Base-by-base conservation (phyloP, 2,797 vertebrate species). In the Tolypeutes matacus region DNA sequence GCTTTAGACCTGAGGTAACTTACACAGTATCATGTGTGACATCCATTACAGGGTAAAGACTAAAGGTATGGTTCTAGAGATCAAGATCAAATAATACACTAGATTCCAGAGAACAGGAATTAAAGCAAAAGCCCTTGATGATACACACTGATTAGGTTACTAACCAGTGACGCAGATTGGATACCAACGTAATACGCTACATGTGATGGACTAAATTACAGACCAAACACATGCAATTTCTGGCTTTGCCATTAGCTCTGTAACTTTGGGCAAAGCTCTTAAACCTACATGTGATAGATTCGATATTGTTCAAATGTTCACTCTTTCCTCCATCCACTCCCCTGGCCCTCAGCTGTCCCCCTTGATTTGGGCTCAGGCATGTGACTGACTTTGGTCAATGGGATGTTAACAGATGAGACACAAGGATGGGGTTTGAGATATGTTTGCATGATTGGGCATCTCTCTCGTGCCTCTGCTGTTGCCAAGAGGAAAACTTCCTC, bases 11-110 rank as follows among this genome's bases (percentile, higher is more conserved):
- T 65, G n/a, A 53, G 34, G 18, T 31, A n/a, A 76, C 21, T 23
- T 34, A 85, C 0, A 36, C 8, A 77, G 5, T 60, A 56, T 56
- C 1, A 7, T 0, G 0, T 23, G 58, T 58, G 56, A 14, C 1
- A 21, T 15, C 62, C 67, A 31, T 67, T 29, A 67, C 12, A 53
- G n/a, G 11, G 5, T 27, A 42, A 14, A 62, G 69, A 23, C 46
- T 36, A 34, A 3, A 25, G 4, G 3, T 9, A 0, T 69, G 31
- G 14, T 49, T 86, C 49, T 70, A 83, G 70, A 46, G 31, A 64
- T 34, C 27, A 82, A 29, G 21, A 69, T 46, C 42, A 89, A 34
- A 82, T n/a, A 9, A 72, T 13, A 25, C 18, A 58, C 36, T 23
- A 46, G 29, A 51, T 34, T 76, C 82, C 49, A 7, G 60, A 62